phyloP scores from a whole-genome alignment of 2,113 vertebrate genomes.

The Etheostoma cragini region DNA sequence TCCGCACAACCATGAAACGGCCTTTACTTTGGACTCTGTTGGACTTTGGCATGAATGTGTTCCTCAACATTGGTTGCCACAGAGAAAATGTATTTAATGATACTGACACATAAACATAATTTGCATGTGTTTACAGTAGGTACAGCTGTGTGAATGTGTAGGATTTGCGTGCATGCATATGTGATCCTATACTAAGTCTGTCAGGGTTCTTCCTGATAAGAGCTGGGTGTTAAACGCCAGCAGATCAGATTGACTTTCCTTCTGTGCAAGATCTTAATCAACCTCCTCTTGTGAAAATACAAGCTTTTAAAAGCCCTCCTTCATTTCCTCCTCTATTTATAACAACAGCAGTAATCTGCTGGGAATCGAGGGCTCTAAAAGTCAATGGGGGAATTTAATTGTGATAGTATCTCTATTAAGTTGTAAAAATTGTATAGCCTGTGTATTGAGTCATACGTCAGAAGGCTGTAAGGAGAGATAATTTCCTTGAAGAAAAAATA shows the following conservation, averaged over 20 bases:
- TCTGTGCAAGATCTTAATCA: slow-evolving; percentile 58
- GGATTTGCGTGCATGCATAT: slow-evolving; percentile 13
- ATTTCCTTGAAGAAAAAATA: not conserved
- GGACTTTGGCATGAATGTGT: not conserved
- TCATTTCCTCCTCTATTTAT: slow-evolving; percentile 21
- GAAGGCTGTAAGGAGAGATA: not conserved
- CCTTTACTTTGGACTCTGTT: not conserved
- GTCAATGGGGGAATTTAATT: slow-evolving; percentile 38
- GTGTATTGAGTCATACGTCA: not conserved
- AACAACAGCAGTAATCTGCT: slow-evolving; percentile 23
- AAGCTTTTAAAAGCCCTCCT: slow-evolving; percentile 34
- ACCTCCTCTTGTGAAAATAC: slow-evolving; percentile 31
- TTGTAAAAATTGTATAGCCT: slow-evolving; percentile 17
- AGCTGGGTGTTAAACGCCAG: slow-evolving; percentile 52
- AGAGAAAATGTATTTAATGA: not conserved
- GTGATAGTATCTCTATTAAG: slow-evolving; percentile 34
- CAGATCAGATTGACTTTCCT: slow-evolving; percentile 48
- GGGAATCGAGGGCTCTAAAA: slow-evolving; percentile 31
- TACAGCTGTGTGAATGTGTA: slow-evolving; percentile 6
- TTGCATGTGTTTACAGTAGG: not conserved
- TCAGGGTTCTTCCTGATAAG: slow-evolving; percentile 23
- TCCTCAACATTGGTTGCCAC: not conserved
- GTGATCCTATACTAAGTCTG: slow-evolving; percentile 39
- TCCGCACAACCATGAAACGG: too few relatives aligned
- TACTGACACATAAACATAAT: not conserved